Conservation (phyloP, 2,797 vertebrate genomes). For the Betta splendens region DNA sequence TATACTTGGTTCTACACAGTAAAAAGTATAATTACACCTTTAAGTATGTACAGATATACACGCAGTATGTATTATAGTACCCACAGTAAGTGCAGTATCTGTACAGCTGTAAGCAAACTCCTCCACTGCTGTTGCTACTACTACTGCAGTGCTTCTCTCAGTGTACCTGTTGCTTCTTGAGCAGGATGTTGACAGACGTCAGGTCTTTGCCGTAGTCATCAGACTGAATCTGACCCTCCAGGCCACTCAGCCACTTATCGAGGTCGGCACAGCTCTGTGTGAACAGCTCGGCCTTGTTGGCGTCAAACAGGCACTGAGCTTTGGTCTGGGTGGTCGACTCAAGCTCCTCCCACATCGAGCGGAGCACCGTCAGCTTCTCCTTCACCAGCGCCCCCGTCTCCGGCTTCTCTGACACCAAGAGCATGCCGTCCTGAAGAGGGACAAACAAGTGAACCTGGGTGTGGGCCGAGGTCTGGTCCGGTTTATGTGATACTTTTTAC, state of each 20-base stretch:
- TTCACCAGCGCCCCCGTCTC: constrained; percentile 88
- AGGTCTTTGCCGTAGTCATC: constrained; percentile 95
- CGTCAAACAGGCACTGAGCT: constrained; percentile 93
- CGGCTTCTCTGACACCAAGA: constrained; percentile 91
- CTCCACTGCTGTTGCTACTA: too few relatives aligned
- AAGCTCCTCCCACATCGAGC: constrained; percentile 90
- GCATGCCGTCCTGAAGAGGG: constrained; percentile 83
- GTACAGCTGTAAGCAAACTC: too few relatives aligned
- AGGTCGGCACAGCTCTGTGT: constrained; percentile 94
- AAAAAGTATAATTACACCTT: too few relatives aligned
- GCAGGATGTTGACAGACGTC: constrained; percentile 93
- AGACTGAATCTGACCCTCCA: constrained; percentile 92
- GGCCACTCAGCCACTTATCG: constrained; percentile 90
- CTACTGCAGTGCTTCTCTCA: not conserved
- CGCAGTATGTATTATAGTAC: too few relatives aligned
- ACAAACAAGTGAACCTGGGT: not conserved
- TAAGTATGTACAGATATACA: too few relatives aligned
- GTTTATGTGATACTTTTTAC: too few relatives aligned
- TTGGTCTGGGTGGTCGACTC: constrained; percentile 95
- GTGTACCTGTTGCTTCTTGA: constrained; percentile 94
- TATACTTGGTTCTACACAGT: too few relatives aligned
- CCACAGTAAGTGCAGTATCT: too few relatives aligned
- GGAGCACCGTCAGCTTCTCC: constrained; percentile 86
- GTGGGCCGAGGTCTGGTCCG: not conserved
- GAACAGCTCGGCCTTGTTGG: constrained; percentile 94